A percentile compares a stretch with the other conserved stretches of the same genome.
Evolutionary conservation across 2,113 vertebrate genomes (phyloP).

Genomic region (Morone saxatilis): DNA sequence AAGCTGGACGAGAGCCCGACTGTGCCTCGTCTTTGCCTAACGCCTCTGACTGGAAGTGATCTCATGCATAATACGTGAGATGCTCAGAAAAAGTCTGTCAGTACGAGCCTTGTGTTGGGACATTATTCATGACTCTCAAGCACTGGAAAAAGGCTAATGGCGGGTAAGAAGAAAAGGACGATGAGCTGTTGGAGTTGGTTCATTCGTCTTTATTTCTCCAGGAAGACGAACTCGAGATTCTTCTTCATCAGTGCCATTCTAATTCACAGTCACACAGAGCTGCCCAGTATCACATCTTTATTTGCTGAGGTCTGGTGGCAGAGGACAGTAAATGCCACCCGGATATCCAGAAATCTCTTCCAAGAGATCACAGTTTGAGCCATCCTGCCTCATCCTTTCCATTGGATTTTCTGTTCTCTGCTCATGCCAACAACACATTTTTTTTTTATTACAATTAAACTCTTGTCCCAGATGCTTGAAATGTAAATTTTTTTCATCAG

Average conservation of each 20-base stretch:
- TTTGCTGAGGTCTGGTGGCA: slow-evolving; percentile 3
- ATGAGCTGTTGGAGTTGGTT: not conserved
- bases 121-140: slow-evolving; percentile 54
- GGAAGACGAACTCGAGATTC: not conserved
- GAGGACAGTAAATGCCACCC: not conserved
- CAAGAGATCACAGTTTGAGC: not conserved
- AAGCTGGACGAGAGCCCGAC: slow-evolving; percentile 11
- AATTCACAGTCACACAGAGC: not conserved
- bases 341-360: not conserved
- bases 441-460: not conserved
- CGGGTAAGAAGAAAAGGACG: not conserved
- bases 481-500: not conserved
- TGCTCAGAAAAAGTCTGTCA: slow-evolving; percentile 31
- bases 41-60: slow-evolving; percentile 56
- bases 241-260: not conserved
- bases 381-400: not conserved
- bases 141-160: slow-evolving; percentile 15
- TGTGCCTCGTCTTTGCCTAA: slow-evolving; percentile 8
- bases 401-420: not conserved
- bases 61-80: slow-evolving; percentile 72
- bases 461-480: not conserved
- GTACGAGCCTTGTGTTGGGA: slow-evolving; percentile 1
- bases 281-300: not conserved
- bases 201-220: slow-evolving; percentile 1
- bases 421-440: accelerated